phyloP scores from a whole-genome alignment of 2,888 invertebrate species.

The Ectemnius cavifrons region DNA sequence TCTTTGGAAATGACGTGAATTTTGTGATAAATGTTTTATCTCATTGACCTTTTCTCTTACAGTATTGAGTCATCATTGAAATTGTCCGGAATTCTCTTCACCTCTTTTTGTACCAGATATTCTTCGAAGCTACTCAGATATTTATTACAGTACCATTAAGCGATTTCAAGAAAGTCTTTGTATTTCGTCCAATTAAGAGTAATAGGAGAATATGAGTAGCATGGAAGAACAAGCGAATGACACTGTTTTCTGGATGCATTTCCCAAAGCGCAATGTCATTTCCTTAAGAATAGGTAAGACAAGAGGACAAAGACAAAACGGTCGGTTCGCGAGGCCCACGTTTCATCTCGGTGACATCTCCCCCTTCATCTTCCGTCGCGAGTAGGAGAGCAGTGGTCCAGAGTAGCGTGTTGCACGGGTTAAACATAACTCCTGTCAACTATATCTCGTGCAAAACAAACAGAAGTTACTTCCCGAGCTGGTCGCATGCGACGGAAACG shows the following conservation, averaged over 20 bases:
- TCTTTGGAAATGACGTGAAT: too few species aligned
- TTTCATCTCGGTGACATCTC: slow-evolving; percentile 31
- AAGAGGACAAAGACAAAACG: slow-evolving; percentile 13
- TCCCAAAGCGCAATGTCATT: background rate
- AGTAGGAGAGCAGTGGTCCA: slow-evolving; percentile 18
- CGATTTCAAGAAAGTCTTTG: too few species aligned
- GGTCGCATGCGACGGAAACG: slow-evolving; percentile 43
- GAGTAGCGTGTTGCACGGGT: slow-evolving; percentile 46
- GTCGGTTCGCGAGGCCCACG: slow-evolving; percentile 4
- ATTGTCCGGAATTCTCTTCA: too few species aligned
- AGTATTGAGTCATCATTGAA: too few species aligned
- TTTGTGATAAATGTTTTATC: too few species aligned
- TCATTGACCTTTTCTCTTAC: too few species aligned
- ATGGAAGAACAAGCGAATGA: background rate
- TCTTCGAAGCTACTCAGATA: too few species aligned
- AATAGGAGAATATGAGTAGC: background rate
- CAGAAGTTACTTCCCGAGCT: slow-evolving; percentile 58
- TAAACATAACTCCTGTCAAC: slow-evolving; percentile 62
- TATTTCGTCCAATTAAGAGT: background rate
- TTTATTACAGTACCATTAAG: too few species aligned
- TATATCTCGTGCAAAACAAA: slow-evolving; percentile 59
- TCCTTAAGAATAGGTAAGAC: background rate
- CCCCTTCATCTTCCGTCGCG: slow-evolving; percentile 31
- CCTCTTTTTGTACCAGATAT: too few species aligned
- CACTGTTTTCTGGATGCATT: slow-evolving; percentile 1